Percentiles rank a stretch among this genome's conserved stretches.
Evolutionary conservation across 2,113 vertebrate genomes (phyloP).

Genomic region (Gasterosteus nipponicus): DNA sequence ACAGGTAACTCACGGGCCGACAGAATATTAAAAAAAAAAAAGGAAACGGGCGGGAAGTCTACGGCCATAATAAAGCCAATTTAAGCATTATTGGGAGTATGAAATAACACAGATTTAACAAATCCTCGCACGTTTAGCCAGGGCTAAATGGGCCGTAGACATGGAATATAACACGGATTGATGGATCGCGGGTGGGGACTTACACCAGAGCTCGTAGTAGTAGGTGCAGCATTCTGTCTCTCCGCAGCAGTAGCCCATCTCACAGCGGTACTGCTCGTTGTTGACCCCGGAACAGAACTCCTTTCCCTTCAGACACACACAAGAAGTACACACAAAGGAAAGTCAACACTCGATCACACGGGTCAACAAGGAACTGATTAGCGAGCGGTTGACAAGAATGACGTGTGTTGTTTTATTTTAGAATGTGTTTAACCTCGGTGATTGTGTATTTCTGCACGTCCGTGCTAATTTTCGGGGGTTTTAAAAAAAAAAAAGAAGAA

Average conservation of each 20-base stretch:
- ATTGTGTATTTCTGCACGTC: background rate
- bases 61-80: background rate
- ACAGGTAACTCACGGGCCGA: background rate
- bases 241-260: slow-evolving; percentile 88
- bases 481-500: background rate
- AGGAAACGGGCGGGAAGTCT: background rate
- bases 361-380: background rate
- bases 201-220: slow-evolving; percentile 88
- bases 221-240: slow-evolving; percentile 87
- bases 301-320: slow-evolving; percentile 78
- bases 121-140: background rate
- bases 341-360: slow-evolving; percentile 34
- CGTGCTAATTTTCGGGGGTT: background rate
- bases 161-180: background rate
- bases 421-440: slow-evolving; percentile 19
- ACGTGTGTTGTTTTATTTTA: background rate
- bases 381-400: background rate
- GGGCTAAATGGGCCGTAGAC: background rate
- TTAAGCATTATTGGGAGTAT: background rate
- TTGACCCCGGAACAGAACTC: slow-evolving; percentile 86
- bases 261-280: slow-evolving; percentile 85
- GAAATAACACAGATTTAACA: background rate
- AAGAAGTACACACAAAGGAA: slow-evolving; percentile 19
- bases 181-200: slow-evolving; percentile 46
- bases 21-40: background rate